Evolutionary conservation across 1,140 invertebrate genomes (phyloP).

Genomic region (Forficula auricularia): DNA sequence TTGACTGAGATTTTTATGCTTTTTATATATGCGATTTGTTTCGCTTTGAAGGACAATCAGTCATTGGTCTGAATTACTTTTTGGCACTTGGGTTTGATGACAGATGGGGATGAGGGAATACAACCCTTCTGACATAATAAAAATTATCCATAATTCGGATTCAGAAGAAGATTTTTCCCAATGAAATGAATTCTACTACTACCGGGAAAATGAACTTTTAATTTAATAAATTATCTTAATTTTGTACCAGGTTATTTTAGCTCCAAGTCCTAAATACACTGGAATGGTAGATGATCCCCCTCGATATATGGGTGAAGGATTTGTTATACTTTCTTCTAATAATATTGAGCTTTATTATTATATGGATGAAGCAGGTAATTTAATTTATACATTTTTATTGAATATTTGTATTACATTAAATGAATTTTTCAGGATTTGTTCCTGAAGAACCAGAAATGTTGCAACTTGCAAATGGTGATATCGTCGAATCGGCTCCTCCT

Average conservation of each 20-base stretch:
- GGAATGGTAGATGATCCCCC: constrained; percentile 89
- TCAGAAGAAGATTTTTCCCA: too few relatives aligned
- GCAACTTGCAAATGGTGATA: constrained; percentile 81
- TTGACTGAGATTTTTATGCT: too few relatives aligned
- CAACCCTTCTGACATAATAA: too few relatives aligned
- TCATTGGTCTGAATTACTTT: too few relatives aligned
- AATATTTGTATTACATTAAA: background rate
- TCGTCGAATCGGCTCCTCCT: constrained; percentile 76
- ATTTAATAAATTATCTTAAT: background rate
- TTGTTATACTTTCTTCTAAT: constrained; percentile 89
- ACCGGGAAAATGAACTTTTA: too few relatives aligned
- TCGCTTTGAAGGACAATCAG: too few relatives aligned
- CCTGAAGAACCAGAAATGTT: constrained; percentile 77
- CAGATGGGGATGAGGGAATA: too few relatives aligned
- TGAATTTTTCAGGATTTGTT: constrained; percentile 46
- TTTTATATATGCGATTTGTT: too few relatives aligned
- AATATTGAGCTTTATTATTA: constrained; percentile 89
- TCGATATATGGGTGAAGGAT: constrained; percentile 93
- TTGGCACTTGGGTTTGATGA: too few relatives aligned
- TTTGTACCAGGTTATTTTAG: constrained; percentile 53
- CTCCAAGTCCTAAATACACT: constrained; percentile 83
- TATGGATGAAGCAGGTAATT: constrained; percentile 74
- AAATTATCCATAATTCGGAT: too few relatives aligned
- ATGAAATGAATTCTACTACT: too few relatives aligned
- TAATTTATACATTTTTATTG: background rate